phyloP scores from a whole-genome alignment of 2,888 invertebrate genomes.

The Drosophila bunnanda region DNA sequence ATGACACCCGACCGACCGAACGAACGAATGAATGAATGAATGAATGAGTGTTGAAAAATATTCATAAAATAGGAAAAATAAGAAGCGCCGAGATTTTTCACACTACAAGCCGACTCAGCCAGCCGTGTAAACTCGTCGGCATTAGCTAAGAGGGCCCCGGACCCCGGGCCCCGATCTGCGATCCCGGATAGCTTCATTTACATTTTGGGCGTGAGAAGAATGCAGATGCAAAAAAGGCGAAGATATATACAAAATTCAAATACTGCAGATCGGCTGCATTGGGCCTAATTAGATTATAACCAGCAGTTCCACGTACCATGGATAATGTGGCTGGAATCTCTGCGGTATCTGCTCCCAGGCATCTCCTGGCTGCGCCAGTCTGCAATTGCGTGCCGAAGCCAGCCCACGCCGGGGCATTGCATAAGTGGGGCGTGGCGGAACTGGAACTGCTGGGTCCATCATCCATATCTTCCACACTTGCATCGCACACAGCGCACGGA shows the following conservation, averaged over 20 bases:
- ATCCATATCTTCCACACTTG: constrained; percentile 31
- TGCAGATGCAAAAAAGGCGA: constrained; percentile 26
- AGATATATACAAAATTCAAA: background rate
- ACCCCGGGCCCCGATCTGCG: constrained; percentile 2
- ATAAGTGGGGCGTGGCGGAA: constrained; percentile 58
- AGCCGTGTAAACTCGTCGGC: constrained; percentile 67
- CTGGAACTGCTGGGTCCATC: constrained; percentile 31
- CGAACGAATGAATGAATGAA: constrained; percentile 21
- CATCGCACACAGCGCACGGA: background rate
- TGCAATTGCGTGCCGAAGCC: constrained; percentile 65
- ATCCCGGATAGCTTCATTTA: constrained; percentile 64
- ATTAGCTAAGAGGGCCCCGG: constrained; percentile 38
- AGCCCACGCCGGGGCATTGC: constrained; percentile 38
- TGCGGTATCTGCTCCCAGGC: constrained; percentile 32
- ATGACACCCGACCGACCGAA: constrained; percentile 37
- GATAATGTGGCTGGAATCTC: constrained; percentile 15
- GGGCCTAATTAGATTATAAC: constrained; percentile 54
- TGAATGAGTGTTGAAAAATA: constrained; percentile 65
- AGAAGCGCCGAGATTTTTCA: constrained; percentile 60
- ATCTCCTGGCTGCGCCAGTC: constrained; percentile 26
- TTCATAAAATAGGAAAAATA: constrained; percentile 39
- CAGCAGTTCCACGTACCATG: constrained; percentile 26
- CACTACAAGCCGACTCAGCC: constrained; percentile 62
- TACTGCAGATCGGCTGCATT: constrained; percentile 37
- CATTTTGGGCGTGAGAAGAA: constrained; percentile 79